These are phyloP conservation scores for Planiliza haematocheilus DNA, from an alignment of 2,113 vertebrate species.

Conservation along the genomic window DNA sequence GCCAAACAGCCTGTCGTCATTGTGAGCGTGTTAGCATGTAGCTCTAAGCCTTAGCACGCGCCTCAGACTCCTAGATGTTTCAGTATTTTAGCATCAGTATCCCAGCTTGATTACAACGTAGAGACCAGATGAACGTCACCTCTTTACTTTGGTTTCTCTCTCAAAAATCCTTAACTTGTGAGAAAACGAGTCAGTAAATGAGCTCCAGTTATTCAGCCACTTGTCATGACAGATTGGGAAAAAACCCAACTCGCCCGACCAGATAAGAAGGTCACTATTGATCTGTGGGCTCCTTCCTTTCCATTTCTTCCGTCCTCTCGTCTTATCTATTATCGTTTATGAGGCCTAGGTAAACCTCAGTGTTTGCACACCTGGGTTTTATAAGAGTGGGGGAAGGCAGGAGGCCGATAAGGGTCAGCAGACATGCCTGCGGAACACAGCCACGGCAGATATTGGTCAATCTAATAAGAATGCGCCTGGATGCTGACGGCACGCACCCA, in stretches of 20 bases:
- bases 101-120: neutral
- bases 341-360: constrained; percentile 67
- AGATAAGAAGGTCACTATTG: constrained; percentile 37
- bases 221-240: constrained; percentile 13
- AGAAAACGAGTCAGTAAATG: constrained; percentile 5
- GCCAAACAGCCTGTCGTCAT: too few relatives aligned
- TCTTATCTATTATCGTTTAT: constrained; percentile 76
- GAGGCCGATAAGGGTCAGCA: constrained; percentile 56
- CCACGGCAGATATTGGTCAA: constrained; percentile 49
- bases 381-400: constrained; percentile 49
- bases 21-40: too few relatives aligned
- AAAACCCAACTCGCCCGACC: constrained; percentile 33
- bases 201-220: constrained; percentile 1
- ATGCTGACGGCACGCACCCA: constrained; percentile 58
- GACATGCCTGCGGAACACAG: constrained; percentile 56
- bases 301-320: constrained; percentile 30
- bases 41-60: too few relatives aligned
- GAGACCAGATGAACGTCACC: neutral
- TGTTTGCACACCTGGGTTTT: constrained; percentile 82
- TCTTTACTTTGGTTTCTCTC: neutral
- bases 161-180: constrained; percentile 2
- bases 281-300: constrained; percentile 36
- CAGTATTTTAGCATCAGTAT: too few relatives aligned
- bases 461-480: constrained; percentile 35
- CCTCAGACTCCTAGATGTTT: too few relatives aligned